Base-by-base conservation (phyloP, 2,113 vertebrate genomes). In the Pimephales promelas region DNA sequence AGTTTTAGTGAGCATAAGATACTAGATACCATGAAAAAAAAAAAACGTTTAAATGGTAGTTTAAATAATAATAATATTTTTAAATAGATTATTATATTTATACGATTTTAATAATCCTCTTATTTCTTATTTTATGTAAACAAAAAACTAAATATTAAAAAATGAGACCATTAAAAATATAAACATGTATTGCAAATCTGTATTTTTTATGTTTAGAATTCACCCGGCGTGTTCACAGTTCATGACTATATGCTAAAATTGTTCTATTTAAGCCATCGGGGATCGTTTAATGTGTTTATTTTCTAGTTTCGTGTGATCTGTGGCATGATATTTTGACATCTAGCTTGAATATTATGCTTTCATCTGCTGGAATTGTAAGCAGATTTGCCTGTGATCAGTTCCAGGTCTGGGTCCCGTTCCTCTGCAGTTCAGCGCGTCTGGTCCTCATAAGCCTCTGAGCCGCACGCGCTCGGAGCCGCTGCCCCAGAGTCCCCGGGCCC, bases 381-480 rank as follows among this genome's bases (percentile, higher is more conserved):
- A 62, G 59, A 79, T 64, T 47, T 56, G 77, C 43, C 20, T 82
- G 76, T n/a, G 18, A 36, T 43, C 28, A 92, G 96, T 98, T 90
- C 95, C 95, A 1, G 94, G 96, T 28, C 86, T 98, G 74, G 95
- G 96, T 18, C 86, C 94, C 0, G 89, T 98, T 49, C 96, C 96
- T 0, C 91, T 98, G 78, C 96, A 96, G 86, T 95, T 97, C 28
- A 82, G 92, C 4, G 90, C 95, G 2, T 95, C 94, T 92, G 84
- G 85, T 92, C 85, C 73, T 68, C 97, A 99, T 87, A 94, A 94
- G 83, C 95, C 96, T 0, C 92, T 98, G 92, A 95, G 95, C 87
- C 92, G 97, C 88, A 97, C 97, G 2, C 96, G 96, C 84, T 99
- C 98, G 0, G 98, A 97, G 86, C 98, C 98, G 1, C 92, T 97